Conservation (phyloP, 2,113 vertebrate species). For the Trichechus manatus region DNA sequence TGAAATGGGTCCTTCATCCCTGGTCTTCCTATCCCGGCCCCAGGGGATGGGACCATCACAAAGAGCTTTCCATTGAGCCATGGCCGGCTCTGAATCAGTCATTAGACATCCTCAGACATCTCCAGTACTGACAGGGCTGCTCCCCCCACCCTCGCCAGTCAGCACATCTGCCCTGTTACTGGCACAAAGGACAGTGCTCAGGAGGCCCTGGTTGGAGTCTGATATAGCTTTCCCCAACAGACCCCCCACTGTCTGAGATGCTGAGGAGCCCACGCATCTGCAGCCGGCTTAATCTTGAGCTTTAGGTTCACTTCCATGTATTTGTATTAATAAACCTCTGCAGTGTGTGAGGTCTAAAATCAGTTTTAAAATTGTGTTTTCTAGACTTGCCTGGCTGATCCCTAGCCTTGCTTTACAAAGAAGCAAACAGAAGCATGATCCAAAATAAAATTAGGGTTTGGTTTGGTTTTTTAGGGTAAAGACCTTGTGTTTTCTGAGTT, state of each 20-base stretch:
- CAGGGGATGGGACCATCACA: slow-evolving; percentile 17
- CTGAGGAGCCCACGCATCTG: not conserved
- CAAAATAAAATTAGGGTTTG: not conserved
- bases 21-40: not conserved
- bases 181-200: slow-evolving; percentile 70
- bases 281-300: not conserved
- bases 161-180: slow-evolving; percentile 56
- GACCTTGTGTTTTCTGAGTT: not conserved
- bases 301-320: not conserved
- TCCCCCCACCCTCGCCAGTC: not conserved
- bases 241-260: not conserved
- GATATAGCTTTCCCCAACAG: not conserved
- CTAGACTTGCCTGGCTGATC: not conserved
- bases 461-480: not conserved
- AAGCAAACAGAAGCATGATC: not conserved
- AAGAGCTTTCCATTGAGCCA: slow-evolving; percentile 35
- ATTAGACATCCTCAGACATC: not conserved
- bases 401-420: not conserved
- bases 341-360: not conserved
- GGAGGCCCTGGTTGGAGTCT: not conserved
- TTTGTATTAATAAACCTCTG: not conserved
- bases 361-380: not conserved
- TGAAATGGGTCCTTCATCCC: slow-evolving; percentile 70
- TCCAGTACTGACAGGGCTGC: not conserved
- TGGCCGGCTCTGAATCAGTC: slow-evolving; percentile 9